phyloP scores from a whole-genome alignment of 2,888 invertebrate species.

The Theretra japonica region DNA sequence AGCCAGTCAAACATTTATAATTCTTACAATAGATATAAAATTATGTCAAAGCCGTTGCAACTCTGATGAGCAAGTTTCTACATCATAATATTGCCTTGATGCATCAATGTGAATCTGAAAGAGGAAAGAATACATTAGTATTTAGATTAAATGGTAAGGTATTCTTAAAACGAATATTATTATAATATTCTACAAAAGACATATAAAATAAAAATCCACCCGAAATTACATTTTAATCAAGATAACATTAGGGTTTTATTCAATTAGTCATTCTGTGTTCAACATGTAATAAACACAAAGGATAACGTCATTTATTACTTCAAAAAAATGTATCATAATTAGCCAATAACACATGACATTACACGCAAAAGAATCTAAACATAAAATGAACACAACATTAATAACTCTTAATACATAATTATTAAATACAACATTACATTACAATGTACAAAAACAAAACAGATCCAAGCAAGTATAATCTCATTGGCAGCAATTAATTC shows the following conservation, averaged over 20 bases:
- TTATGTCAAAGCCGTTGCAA: not conserved
- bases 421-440: too few species aligned
- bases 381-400: not conserved
- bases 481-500: not conserved
- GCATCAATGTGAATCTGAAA: not conserved
- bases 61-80: slow-evolving; percentile 25
- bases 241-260: too few species aligned
- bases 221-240: too few species aligned
- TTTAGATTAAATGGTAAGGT: not conserved
- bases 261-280: too few species aligned
- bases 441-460: not conserved
- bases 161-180: too few species aligned
- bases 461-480: not conserved
- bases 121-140: not conserved
- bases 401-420: not conserved
- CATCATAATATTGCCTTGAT: not conserved
- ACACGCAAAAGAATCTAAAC: not conserved
- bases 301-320: too few species aligned
- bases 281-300: too few species aligned
- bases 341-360: too few species aligned
- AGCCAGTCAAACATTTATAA: too few species aligned
- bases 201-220: too few species aligned
- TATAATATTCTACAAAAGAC: too few species aligned
- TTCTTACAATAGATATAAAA: not conserved
- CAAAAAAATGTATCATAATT: too few species aligned